Percentiles rank a stretch among this genome's conserved stretches.
Evolutionary conservation across 2,888 invertebrate genomes (phyloP).

Genomic region (Fragum whitleyi): DNA sequence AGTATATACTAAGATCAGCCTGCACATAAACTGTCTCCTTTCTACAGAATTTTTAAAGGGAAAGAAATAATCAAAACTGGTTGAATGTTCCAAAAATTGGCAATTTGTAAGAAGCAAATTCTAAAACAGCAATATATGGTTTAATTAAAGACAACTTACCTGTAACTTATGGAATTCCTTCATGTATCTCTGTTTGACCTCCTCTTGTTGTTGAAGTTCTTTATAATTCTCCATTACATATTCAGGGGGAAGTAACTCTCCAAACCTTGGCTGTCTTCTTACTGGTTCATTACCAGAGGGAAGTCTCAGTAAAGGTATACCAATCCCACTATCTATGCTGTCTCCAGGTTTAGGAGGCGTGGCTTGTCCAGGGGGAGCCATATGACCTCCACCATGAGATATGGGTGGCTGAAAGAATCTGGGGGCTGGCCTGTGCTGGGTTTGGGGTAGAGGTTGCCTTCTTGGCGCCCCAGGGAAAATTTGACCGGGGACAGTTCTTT

Average conservation of each 20-base stretch:
- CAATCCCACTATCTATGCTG: conserved; percentile 65
- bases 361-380: not conserved
- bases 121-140: too few relatives aligned
- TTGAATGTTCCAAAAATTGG: too few relatives aligned
- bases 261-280: conserved; percentile 67
- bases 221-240: conserved; percentile 63
- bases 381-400: conserved; percentile 11
- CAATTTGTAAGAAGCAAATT: too few relatives aligned
- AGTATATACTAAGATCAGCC: too few relatives aligned
- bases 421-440: conserved; percentile 50
- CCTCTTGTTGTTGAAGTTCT: conserved; percentile 63
- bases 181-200: conserved; percentile 60
- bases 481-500: conserved; percentile 59
- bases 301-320: conserved; percentile 67
- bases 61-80: too few relatives aligned
- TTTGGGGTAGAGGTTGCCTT: conserved; percentile 43
- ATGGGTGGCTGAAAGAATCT: conserved; percentile 30
- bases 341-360: conserved; percentile 26
- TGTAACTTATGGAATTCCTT: conserved; percentile 63
- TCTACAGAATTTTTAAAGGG: too few relatives aligned
- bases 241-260: conserved; percentile 71
- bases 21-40: too few relatives aligned
- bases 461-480: conserved; percentile 50
- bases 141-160: conserved; percentile 34
- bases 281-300: conserved; percentile 58